Conservation (phyloP, 1,140 invertebrate genomes). For the Cataglyphis hispanica region DNA sequence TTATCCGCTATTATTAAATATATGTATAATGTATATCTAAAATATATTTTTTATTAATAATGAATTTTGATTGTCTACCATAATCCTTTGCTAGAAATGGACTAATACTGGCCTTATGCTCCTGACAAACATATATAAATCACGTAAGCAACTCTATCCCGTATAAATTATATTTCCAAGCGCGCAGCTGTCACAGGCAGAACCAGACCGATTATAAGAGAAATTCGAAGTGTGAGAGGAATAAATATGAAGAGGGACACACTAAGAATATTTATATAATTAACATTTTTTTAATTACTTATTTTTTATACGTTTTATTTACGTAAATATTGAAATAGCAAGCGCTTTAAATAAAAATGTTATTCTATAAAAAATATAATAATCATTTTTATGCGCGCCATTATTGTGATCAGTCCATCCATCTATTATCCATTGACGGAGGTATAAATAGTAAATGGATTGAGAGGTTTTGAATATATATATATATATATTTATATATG, state of each 20-base stretch:
- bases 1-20: background rate
- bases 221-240: slow-evolving; percentile 16
- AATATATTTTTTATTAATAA: slow-evolving; percentile 11
- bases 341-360: slow-evolving; percentile 36
- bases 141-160: slow-evolving; percentile 29
- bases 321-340: slow-evolving; percentile 51
- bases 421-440: slow-evolving; percentile 3
- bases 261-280: slow-evolving; percentile 2
- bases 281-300: background rate
- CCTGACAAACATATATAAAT: slow-evolving; percentile 48
- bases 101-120: slow-evolving; percentile 27
- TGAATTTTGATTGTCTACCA: background rate
- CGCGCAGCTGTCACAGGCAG: slow-evolving; percentile 37
- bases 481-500: background rate
- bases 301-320: background rate
- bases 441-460: slow-evolving; percentile 21
- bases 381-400: slow-evolving; percentile 51
- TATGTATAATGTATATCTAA: background rate
- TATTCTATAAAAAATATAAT: slow-evolving; percentile 32
- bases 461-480: slow-evolving; percentile 15
- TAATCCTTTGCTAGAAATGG: background rate
- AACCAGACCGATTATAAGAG: slow-evolving; percentile 28
- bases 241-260: slow-evolving; percentile 28
- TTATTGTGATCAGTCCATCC: background rate
- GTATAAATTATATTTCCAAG: slow-evolving; percentile 55